Base-by-base conservation (phyloP, 1,140 invertebrate genomes). In the Macrosteles quadrilineatus region DNA sequence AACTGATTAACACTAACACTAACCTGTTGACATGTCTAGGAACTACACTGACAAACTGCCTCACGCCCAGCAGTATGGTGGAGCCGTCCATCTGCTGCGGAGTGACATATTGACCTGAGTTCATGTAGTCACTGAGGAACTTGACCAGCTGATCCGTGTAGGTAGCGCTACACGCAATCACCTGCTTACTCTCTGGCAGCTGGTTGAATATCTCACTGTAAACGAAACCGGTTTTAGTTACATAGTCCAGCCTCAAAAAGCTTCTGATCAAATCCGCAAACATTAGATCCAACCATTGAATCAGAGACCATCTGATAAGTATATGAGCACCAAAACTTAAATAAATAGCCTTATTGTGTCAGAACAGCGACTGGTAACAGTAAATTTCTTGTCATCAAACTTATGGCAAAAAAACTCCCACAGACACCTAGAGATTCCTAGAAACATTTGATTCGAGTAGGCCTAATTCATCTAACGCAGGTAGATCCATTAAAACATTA, bases 131-230 rank as follows among this genome's bases (percentile, higher is more conserved):
- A 45, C 85, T 81, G 47, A 98, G 80, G 75, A 93, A 88, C 25
- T 84, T 78, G 73, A 92, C 88, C 63, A 96, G 80, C 75, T 87
- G 85, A 72, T 90, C 84, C 17, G 92, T 87, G 81, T 95, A 98
- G n/a, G 97, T 99, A 25, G 97, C 97, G 82, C 96, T 98, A 25
- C 92, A 87, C 36, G 94, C 91, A 72, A 98, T 88, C 17, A 96
- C 88, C 85, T 99, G 97, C 77, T 95, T 96, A 70, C 87, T 88
- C 9, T 81, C 74, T 21, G 91, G 92, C 67, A 98, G 77, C 63
- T 81, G 78, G 45, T 85, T 84, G 80, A 90, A 92, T 55, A 96
- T 93, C 76, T 85, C 90, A 79, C 87, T 91, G 75, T 72, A 84
- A 81, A 78, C n/a, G n/a, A n/a, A n/a, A n/a, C n/a, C n/a, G n/a